These are phyloP conservation scores for Neodiprion fabricii DNA, from an alignment of 1,140 invertebrate species.

Conservation along the genomic window DNA sequence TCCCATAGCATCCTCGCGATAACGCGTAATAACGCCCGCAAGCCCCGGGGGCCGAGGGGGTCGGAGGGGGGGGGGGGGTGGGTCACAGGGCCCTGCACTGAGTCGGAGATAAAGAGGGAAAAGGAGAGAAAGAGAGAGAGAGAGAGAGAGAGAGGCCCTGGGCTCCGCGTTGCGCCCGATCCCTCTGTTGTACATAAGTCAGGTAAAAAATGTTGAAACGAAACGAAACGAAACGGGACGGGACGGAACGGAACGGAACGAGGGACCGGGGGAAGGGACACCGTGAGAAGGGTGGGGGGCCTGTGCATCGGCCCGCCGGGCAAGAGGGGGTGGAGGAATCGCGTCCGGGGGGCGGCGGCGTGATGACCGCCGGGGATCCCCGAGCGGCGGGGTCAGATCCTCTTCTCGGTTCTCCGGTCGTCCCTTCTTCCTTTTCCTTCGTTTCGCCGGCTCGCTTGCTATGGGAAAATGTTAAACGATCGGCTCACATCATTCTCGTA, in stretches of 20 bases:
- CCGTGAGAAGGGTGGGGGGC: constrained; percentile 23
- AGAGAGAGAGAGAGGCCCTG: constrained; percentile 17
- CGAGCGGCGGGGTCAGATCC: constrained; percentile 52
- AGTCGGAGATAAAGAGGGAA: constrained; percentile 15
- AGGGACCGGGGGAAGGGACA: constrained; percentile 32
- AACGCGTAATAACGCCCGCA: constrained; percentile 53
- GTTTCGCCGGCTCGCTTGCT: constrained; percentile 55
- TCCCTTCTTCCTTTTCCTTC: too few species aligned
- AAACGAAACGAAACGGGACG: neutral
- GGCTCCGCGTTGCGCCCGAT: neutral
- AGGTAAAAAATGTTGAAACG: constrained; percentile 11
- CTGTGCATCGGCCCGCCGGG: neutral
- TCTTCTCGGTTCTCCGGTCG: constrained; percentile 27
- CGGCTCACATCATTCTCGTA: constrained; percentile 60
- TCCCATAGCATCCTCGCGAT: constrained; percentile 57
- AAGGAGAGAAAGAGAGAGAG: constrained; percentile 17
- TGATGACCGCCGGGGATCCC: constrained; percentile 58
- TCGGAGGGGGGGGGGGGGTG: constrained; percentile 7
- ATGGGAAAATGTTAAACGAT: constrained; percentile 62
- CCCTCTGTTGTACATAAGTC: constrained; percentile 5
- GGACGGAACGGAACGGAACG: constrained; percentile 10
- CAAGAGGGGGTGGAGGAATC: constrained; percentile 38
- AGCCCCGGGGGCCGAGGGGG: constrained; percentile 38
- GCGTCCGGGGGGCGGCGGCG: constrained; percentile 49
- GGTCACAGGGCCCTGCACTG: constrained; percentile 37